Base-by-base conservation (phyloP, 2,888 invertebrate genomes). In the Exocentrus adspersus region DNA sequence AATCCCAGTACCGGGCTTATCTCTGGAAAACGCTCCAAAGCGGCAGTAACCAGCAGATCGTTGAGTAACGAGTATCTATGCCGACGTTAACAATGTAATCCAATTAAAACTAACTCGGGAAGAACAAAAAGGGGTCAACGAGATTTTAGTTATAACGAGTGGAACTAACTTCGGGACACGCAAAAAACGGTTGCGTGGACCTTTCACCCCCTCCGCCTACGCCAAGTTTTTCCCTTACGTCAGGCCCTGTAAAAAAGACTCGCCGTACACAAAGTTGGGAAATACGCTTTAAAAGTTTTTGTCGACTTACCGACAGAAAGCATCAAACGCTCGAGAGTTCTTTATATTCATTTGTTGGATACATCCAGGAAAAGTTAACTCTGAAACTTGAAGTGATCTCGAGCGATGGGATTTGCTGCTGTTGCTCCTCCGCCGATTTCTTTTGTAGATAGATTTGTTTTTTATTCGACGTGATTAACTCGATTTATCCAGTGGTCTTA, bases 31-130 rank as follows among this genome's bases (percentile, higher is more conserved):
- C 20, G 9, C 16, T 16, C 9, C 17, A 17, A 17, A 7, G 9
- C 45, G 20, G 20, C 20, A 19, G 20, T 46, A n/a, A 7, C 2
- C 46, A 21, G 9, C n/a, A 21, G 46, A 28, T 48, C 28, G 28
- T 17, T 16, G 48, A 7, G 28, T 24, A 17, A 14, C 28, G 24
- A 28, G 51, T 16, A 32, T 9, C 28, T 51, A 32, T 21, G 53
- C 20, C 20, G 14, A 20, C 42, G 12, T 42, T 6, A 42, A 19
- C 53, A 42, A 54, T 54, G 41, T 54, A 43, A 54, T 54, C 54
- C 54, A 54, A 54, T 54, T 54, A 54, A 54, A 54, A 54, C 54
- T 54, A 43, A 43, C n/a, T 54, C 28, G 9, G 28, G 43, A 43
- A 43, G 43, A 28, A 43, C 43, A 54, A 54, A 54, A 54, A 54